These are phyloP conservation scores for Sprattus sprattus DNA, from an alignment of 2,113 vertebrate genomes.

Conservation along the genomic window DNA sequence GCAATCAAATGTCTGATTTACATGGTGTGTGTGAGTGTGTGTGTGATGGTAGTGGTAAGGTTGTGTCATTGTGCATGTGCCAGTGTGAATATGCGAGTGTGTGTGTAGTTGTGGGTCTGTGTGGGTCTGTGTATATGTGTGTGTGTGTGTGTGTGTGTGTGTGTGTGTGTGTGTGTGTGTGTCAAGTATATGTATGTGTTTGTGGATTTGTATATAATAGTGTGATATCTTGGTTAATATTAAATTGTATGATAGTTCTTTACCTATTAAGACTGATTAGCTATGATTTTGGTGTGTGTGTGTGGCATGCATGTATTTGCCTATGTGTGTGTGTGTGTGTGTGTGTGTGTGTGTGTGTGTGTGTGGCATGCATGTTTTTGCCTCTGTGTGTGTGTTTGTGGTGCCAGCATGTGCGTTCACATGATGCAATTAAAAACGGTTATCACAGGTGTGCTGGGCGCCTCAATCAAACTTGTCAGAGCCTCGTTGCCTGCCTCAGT, in stretches of 20 bases:
- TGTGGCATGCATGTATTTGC: too few relatives aligned
- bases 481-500: neutral
- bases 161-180: neutral
- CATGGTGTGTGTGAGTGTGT: neutral
- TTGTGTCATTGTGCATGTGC: neutral
- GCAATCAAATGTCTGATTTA: neutral
- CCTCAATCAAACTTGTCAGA: constrained; percentile 5
- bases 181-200: neutral
- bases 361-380: neutral
- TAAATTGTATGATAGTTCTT: too few relatives aligned
- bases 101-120: too few relatives aligned
- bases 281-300: neutral
- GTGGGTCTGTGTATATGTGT: neutral
- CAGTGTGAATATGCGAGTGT: neutral
- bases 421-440: constrained; percentile 33
- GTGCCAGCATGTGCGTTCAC: neutral
- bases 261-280: too few relatives aligned
- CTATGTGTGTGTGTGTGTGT: neutral
- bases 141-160: neutral
- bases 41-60: neutral
- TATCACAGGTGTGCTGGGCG: constrained; percentile 14
- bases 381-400: too few relatives aligned
- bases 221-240: too few relatives aligned
- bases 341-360: constrained; percentile 28
- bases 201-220: neutral